phyloP scores from a whole-genome alignment of 2,113 vertebrate genomes.

The Brachionichthys hirsutus region DNA sequence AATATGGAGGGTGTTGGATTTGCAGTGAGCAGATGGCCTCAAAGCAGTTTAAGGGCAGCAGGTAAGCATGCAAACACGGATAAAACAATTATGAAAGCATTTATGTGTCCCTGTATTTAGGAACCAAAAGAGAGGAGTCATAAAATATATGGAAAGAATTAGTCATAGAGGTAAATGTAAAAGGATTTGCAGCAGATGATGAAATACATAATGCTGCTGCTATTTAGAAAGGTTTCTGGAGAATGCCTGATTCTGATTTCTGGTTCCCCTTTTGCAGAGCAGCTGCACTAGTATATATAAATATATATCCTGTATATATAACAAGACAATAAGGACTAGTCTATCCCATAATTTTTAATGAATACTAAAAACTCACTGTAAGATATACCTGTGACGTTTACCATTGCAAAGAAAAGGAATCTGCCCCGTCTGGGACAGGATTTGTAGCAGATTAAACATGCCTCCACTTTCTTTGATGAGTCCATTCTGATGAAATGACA shows the following conservation, averaged over 20 bases:
- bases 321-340: no score
- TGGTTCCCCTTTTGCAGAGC: no score
- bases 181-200: slow-evolving; percentile 4
- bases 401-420: slow-evolving; percentile 9
- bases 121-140: not conserved
- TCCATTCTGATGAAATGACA: slow-evolving; percentile 28
- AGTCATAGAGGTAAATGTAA: not conserved
- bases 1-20: not conserved
- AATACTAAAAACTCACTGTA: no score
- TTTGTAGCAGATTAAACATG: slow-evolving; percentile 1
- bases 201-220: slow-evolving; percentile 9
- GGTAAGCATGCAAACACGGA: not conserved
- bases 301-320: no score
- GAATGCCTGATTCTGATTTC: no score
- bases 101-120: not conserved
- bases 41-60: no score
- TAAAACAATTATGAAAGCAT: not conserved
- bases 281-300: no score
- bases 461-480: slow-evolving; percentile 11
- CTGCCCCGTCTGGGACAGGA: not conserved
- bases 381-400: no score
- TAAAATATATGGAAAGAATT: slow-evolving; percentile 3
- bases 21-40: not conserved
- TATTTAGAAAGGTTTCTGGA: slow-evolving; percentile 19
- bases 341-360: no score